Evolutionary conservation across 1,140 invertebrate genomes (phyloP).

Genomic region (Drosophila tropicalis): DNA sequence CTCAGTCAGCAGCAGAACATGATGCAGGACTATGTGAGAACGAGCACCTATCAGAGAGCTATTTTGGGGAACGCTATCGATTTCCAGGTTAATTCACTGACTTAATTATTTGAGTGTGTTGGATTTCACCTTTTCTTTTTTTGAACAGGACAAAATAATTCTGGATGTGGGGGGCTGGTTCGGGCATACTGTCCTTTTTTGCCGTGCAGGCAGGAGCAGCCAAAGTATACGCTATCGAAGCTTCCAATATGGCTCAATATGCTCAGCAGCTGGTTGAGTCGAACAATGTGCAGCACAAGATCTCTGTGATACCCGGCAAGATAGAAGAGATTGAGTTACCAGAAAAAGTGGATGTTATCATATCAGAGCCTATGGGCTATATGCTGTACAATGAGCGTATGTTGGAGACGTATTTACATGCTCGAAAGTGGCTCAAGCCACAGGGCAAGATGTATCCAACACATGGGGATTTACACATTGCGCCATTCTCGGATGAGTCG

Average conservation of each 20-base stretch:
- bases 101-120: no score
- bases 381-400: slow-evolving; percentile 99
- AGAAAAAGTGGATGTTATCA: slow-evolving; percentile 97
- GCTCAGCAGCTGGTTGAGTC: slow-evolving; percentile 95
- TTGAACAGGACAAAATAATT: slow-evolving; percentile 90
- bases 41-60: slow-evolving; percentile 98
- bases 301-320: slow-evolving; percentile 97
- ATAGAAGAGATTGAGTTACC: slow-evolving; percentile 99
- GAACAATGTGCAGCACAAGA: slow-evolving; percentile 94
- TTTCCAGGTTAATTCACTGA: slow-evolving; percentile 87
- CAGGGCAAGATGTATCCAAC: slow-evolving; percentile 98
- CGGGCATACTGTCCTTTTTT: slow-evolving; percentile 99
- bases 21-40: slow-evolving; percentile 99
- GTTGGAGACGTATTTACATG: slow-evolving; percentile 99
- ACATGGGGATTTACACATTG: slow-evolving; percentile 97
- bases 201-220: slow-evolving; percentile 98
- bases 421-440: slow-evolving; percentile 98
- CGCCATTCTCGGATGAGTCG: slow-evolving; percentile 99
- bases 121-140: background rate
- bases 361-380: slow-evolving; percentile 99
- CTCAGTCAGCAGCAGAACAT: slow-evolving; percentile 99
- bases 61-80: slow-evolving; percentile 97
- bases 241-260: slow-evolving; percentile 98
- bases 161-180: slow-evolving; percentile 98
- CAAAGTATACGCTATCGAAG: slow-evolving; percentile 99